phyloP scores from a whole-genome alignment of 2,797 vertebrate genomes.

The Sylvia borin region DNA sequence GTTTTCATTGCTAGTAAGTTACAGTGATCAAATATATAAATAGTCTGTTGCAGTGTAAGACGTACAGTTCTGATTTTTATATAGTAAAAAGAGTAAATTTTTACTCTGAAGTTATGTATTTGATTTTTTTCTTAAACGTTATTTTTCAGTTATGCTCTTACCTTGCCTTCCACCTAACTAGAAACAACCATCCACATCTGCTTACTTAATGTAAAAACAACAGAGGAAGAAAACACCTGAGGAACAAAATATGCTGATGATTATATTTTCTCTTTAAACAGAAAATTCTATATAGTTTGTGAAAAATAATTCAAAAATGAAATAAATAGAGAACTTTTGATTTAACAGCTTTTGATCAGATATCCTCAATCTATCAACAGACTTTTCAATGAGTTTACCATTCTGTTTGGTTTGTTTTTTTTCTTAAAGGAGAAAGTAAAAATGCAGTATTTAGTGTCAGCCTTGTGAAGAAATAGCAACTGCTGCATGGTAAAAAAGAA shows the following conservation, averaged over 20 bases:
- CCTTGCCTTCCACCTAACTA: not conserved
- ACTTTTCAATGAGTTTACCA: not conserved
- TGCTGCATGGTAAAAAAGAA: not conserved
- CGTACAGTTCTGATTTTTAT: not conserved
- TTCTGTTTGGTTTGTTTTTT: not conserved
- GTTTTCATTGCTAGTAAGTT: not conserved
- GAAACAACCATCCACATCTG: not conserved
- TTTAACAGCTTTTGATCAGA: not conserved
- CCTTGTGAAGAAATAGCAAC: not conserved
- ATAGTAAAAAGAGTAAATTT: not conserved
- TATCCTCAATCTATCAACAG: not conserved
- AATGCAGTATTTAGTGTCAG: not conserved
- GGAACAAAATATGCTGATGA: not conserved
- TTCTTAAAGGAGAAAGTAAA: not conserved
- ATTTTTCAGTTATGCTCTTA: not conserved
- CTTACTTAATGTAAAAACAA: not conserved
- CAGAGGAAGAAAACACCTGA: fast-evolving
- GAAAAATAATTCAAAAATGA: not conserved
- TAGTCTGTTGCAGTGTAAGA: not conserved
- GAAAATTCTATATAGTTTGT: not conserved
- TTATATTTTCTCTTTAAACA: not conserved
- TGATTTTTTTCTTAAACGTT: not conserved
- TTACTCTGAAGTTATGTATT: not conserved
- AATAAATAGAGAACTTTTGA: not conserved
- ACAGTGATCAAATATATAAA: not conserved